Evolutionary conservation across 2,888 invertebrate genomes (phyloP), one percentile per base, ranked within the genome.

Genomic region (Caenorhabditis sinica): DNA sequence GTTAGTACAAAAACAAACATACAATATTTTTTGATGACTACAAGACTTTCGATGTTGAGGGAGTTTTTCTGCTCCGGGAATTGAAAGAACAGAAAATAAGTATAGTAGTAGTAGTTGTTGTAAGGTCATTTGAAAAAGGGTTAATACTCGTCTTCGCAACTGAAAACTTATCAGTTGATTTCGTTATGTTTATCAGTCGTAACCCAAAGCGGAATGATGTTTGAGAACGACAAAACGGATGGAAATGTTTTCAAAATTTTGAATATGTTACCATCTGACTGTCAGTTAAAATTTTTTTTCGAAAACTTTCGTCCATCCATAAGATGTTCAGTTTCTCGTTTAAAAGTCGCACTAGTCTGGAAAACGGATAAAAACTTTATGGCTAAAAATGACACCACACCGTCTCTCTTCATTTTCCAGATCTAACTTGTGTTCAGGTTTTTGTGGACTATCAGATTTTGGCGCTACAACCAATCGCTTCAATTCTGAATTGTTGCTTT

Each of bases 161-260:
- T 68, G 36, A 33, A 20, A 33, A 33, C 15, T 51, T 68, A 53
- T 51, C 68, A 51, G 28, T 25, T 3, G 0, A 0, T 20, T 51
- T 33, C 36, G 51, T 15, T n/a, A 23, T 36, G 30, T 33, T 68
- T 68, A 53, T 68, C 68, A 68, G 66, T 30, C n/a, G 23, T n/a
- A 53, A n/a, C 30, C n/a, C 4, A 17, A 4, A 51, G 51, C 33
- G 51, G 30, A 51, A 53, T 51, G 51, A 68, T 23, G 68, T 28
- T 20, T 20, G 45, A 65, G 25, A 45, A 49, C 0, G 40, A 61
- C 1, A 17, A 23, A n/a, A n/a, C 49, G 51, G 51, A 51, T 68
- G 36, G 15, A 33, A 4, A 8, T 49, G 68, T 36, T 45, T n/a
- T n/a, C n/a, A 8, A 8, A 45, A 28, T 28, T 13, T 56, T 60